These are phyloP conservation scores for Bubo blakistoni DNA, from an alignment of 2,113 vertebrate genomes.

Conservation along the genomic window DNA sequence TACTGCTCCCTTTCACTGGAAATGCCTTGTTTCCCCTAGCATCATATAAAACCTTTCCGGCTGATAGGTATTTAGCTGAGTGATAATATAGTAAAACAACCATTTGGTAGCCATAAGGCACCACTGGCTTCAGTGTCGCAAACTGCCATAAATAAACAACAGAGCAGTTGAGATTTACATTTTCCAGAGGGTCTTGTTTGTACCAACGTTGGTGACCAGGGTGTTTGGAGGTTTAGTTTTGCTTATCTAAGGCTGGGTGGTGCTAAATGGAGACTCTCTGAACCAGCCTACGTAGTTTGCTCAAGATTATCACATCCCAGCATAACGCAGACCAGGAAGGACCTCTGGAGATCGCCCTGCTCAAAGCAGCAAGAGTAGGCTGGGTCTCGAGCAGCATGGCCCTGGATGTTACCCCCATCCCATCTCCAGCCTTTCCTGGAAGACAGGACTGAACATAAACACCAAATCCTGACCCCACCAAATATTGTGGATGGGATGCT, in stretches of 20 bases:
- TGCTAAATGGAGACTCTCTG: background rate
- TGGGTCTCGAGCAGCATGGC: background rate
- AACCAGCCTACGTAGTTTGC: background rate
- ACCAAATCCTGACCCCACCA: background rate
- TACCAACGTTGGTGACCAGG: fast-evolving
- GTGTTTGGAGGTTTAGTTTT: background rate
- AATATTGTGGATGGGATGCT: background rate
- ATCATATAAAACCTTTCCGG: background rate
- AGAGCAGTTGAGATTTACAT: background rate
- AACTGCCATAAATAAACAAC: background rate
- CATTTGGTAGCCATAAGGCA: background rate
- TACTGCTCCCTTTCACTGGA: background rate
- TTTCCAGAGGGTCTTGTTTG: background rate
- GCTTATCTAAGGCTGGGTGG: background rate
- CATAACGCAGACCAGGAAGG: background rate
- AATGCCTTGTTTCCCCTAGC: background rate
- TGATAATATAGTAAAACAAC: background rate
- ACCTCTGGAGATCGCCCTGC: background rate
- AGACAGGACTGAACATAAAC: background rate
- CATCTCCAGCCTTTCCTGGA: background rate
- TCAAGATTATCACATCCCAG: background rate
- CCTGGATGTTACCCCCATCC: background rate
- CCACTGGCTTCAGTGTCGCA: background rate
- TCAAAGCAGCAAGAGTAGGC: background rate
- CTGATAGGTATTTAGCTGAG: background rate